Evolutionary conservation across 2,113 vertebrate genomes (phyloP), one percentile per base, ranked within the genome.

Genomic region (Seriola rivoliana): DNA sequence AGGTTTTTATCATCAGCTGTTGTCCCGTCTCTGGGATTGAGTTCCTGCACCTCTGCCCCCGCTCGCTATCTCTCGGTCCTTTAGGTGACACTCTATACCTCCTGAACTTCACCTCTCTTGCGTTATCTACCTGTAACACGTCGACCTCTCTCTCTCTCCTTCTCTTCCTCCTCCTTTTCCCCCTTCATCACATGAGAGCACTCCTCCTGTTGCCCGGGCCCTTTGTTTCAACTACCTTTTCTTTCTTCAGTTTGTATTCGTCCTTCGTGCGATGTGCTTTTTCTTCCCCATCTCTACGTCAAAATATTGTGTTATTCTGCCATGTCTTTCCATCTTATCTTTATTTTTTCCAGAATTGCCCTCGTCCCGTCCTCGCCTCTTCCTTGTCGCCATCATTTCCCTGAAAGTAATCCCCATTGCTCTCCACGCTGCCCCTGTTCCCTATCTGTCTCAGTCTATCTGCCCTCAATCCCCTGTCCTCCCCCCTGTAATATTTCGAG

Each of bases 71-170:
- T 85, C 85, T 25, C 23, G 25, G 64, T 82, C 73, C 74, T 92
- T 92, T 71, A 84, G 72, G 81, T 85, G 93, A 92, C 88, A 94
- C 85, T 65, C 84, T 92, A 94, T 84, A 93, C 93, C 87, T 80
- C 83, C 86, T 64, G 68, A 75, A 79, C 86, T 86, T 91, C 77
- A 89, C 82, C 85, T 87, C 87, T 13, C 81, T 80, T 36, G 23
- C 21, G 34, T 86, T 92, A 90, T 91, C 92, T 87, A 88, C 90
- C 84, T 89, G 77, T 88, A 70, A 86, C 36, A 62, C 57, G 3
- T 65, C 71, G 8, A 92, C 85, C 77, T 85, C 48, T 81, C 74
- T 69, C 17, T 59, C 78, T 64, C 80, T 83, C 78, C 64, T 62
- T 64, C 78, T 48, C 76, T 87, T 82, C 74, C 85, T 87, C 38